phyloP scores from a whole-genome alignment of 2,113 vertebrate genomes.

The Pachypanchax playfairii region DNA sequence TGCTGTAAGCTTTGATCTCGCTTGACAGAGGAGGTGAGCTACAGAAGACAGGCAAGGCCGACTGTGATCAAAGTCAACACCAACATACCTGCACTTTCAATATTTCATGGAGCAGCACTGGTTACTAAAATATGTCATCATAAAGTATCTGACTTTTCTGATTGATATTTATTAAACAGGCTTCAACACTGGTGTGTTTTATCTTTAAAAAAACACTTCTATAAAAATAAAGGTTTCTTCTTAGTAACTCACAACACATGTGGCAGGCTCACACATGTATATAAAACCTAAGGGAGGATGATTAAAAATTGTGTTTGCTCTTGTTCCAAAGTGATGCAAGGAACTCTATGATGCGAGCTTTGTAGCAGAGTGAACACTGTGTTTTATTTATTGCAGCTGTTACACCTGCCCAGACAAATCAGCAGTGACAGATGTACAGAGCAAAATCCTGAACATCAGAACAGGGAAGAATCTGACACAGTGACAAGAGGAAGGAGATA shows the following conservation, averaged over 20 bases:
- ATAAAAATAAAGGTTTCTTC: conserved; percentile 38
- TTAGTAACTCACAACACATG: conserved; percentile 1
- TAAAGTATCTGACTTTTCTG: conserved; percentile 50
- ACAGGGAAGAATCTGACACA: conserved; percentile 43
- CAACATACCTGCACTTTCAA: conserved; percentile 73
- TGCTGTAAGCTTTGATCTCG: conserved; percentile 67
- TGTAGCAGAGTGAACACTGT: conserved; percentile 31
- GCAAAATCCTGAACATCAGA: conserved; percentile 50
- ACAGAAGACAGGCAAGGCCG: conserved; percentile 58
- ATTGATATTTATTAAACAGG: conserved; percentile 65
- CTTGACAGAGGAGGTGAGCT: conserved; percentile 45
- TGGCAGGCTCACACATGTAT: not conserved
- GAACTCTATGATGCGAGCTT: conserved; percentile 55
- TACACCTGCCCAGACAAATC: conserved; percentile 51
- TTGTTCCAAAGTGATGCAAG: conserved; percentile 54
- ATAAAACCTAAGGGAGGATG: conserved; percentile 9
- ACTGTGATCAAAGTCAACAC: conserved; percentile 77
- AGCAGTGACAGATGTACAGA: conserved; percentile 48
- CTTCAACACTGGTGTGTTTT: conserved; percentile 37
- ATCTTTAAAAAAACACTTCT: conserved; percentile 50
- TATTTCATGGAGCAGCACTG: conserved; percentile 66
- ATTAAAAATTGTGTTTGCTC: conserved; percentile 53
- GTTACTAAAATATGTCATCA: conserved; percentile 63
- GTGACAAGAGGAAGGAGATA: conserved; percentile 39
- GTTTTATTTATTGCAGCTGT: conserved; percentile 62